Evolutionary conservation across 2,113 vertebrate species (phyloP), one percentile per base, ranked within the genome.

Genomic region (Mellivora capensis): DNA sequence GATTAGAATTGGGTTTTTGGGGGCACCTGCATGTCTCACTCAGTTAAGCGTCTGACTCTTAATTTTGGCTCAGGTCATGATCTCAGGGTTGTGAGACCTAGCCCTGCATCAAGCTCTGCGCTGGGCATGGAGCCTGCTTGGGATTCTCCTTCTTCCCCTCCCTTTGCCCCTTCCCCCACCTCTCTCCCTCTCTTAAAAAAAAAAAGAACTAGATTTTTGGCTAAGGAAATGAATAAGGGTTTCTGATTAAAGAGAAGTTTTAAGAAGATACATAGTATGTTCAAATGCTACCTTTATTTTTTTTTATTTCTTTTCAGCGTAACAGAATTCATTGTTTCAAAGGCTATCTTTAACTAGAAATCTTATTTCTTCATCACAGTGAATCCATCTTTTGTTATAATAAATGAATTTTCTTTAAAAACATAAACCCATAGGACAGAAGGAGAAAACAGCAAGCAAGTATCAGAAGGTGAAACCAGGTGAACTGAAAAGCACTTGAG

Each of bases 181-280:
- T 67, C 62, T 67, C 62, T 64, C 13, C 62, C 29, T 67, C 62
- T 34, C 62, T 67, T 67, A 67, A 67, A 67, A 67, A 62, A 49
- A 49, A 31, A 64, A 64, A 3, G 14, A 86, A 86, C 6, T 69
- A 49, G n/a, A 9, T 42, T 69, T 49, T 69, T 87, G 72, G 47
- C 47, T 47, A 37, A 87, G 85, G 47, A 87, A 79, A 69, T 69
- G 57, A 69, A 27, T 42, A 62, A 90, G 62, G 0, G 42, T 27
- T 39, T 93, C 71, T 86, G 47, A 52, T 79, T 93, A 67, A 79
- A 87, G 81, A 76, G 69, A 86, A 54, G 15, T 57, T 79, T 87
- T 54, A 67, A 79, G 71, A 42, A 93, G 20, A 29, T 67, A 87
- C 29, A n/a, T n/a, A 17, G n/a, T 21, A 57, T 44, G n/a, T 79